Base-by-base conservation (phyloP, 2,797 vertebrate genomes). In the Chelon auratus region DNA sequence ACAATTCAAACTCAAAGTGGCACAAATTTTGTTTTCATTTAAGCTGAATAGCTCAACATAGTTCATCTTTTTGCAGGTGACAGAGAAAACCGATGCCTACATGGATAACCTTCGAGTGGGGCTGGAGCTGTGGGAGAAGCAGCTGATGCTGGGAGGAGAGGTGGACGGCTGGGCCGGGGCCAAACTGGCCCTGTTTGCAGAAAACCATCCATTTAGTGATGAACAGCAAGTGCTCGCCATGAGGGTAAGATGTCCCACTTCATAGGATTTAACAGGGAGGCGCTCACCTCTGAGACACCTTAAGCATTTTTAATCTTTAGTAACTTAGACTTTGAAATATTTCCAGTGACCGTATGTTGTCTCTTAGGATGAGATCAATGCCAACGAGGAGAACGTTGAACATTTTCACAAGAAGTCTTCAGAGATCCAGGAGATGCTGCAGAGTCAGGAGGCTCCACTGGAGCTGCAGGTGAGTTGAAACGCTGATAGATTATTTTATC, bases 111-210 rank as follows among this genome's bases (percentile, higher is more conserved):
- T 98, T 18, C 90, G 80, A 66, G 95, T 95, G 85, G 97, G 93
- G 39, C 91, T 96, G 90, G 95, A 96, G 89, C 84, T 97, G 78
- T 99, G 97, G 98, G 97, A 97, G 75, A 97, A 97, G 83, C 95
- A 98, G 84, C 93, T 95, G 58, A 86, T 90, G 68, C 82, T 97
- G 36, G 96, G 95, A 5, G 89, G 67, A 42, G 94, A 93, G 11
- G 83, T 97, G 0, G 96, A 97, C 0, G 74, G 83, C 43, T 97
- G 97, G 97, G 91, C 91, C 0, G 90, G 88, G 0, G 72, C 83
- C 39, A 94, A 94, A 65, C 93, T 97, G 56, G 74, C 81, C 39
- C 67, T 93, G 1, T 85, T 95, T 50, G 92, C 95, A 17, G 94
- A 92, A 11, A 86, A 52, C n/a, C 89, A 92, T n/a, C 87, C 95